These are phyloP conservation scores for Stenchaetothrips biformis DNA, from an alignment of 2,888 invertebrate species.

Conservation along the genomic window DNA sequence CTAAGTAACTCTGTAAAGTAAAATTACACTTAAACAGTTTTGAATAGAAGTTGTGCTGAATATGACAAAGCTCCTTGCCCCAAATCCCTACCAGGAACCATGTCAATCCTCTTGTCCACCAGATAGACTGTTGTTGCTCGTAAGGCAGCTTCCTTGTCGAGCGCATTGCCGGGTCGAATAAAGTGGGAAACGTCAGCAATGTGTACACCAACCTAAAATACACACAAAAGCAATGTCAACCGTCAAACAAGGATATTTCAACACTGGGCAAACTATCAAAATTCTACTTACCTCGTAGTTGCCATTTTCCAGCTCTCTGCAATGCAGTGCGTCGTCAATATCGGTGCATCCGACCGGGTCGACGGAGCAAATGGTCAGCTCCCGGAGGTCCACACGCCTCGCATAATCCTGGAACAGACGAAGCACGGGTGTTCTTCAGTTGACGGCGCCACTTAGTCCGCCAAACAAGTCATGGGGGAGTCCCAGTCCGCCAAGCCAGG, in stretches of 20 bases:
- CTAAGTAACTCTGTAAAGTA: constrained; percentile 70
- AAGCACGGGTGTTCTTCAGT: constrained; percentile 27
- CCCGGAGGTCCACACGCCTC: constrained; percentile 76
- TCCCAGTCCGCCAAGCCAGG: constrained; percentile 17
- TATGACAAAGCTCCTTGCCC: constrained; percentile 25
- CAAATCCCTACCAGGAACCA: constrained; percentile 58
- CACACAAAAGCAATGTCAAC: constrained; percentile 25
- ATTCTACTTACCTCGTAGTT: constrained; percentile 56
- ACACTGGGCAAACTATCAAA: neutral
- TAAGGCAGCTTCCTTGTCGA: constrained; percentile 89
- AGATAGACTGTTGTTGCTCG: constrained; percentile 95
- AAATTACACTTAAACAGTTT: constrained; percentile 28
- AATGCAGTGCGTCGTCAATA: constrained; percentile 97
- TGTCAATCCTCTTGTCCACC: constrained; percentile 86
- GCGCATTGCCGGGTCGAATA: constrained; percentile 83
- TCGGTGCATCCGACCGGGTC: constrained; percentile 99
- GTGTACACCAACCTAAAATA: constrained; percentile 79
- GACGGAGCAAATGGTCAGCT: constrained; percentile 85
- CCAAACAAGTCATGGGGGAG: constrained; percentile 29
- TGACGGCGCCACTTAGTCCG: neutral
- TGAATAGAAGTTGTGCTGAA: neutral
- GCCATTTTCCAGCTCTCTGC: constrained; percentile 65
- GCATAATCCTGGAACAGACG: constrained; percentile 59
- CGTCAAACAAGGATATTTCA: neutral
- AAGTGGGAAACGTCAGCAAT: constrained; percentile 99